Conservation (phyloP, 2,888 invertebrate species). For the Mamestra brassicae region DNA sequence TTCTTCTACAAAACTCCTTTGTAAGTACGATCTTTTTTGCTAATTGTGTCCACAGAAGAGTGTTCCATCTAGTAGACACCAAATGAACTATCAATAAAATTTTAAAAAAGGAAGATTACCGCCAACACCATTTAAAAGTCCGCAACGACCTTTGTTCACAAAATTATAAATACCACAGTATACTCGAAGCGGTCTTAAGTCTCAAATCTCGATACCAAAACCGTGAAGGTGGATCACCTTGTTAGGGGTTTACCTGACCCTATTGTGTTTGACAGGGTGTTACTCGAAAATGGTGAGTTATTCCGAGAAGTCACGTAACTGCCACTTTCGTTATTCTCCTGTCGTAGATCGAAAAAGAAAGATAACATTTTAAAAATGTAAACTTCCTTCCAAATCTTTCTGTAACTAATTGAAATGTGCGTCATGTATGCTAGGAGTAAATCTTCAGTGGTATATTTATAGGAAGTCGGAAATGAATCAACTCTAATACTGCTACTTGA, state of each 20-base stretch:
- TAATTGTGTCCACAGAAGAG: not conserved
- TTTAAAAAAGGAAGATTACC: not conserved
- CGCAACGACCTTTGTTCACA: not conserved
- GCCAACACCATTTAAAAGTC: not conserved
- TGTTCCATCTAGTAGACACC: no score
- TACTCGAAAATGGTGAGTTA: slow-evolving; percentile 24
- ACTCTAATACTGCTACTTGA: not conserved
- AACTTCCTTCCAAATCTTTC: not conserved
- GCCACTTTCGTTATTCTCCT: slow-evolving; percentile 8
- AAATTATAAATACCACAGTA: not conserved
- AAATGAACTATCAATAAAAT: not conserved
- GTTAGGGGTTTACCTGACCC: slow-evolving; percentile 37
- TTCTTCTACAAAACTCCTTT: not conserved
- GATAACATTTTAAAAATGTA: not conserved
- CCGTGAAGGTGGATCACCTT: not conserved
- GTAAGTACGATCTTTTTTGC: not conserved
- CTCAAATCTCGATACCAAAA: slow-evolving; percentile 19
- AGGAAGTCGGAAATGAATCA: slow-evolving; percentile 6
- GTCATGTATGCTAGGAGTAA: not conserved
- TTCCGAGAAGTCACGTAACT: slow-evolving; percentile 29
- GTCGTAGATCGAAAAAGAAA: not conserved
- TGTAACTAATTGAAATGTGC: not conserved
- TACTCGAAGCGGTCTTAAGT: not conserved
- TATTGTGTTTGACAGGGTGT: slow-evolving; percentile 33
- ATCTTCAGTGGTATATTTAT: not conserved